Evolutionary conservation across 1,140 invertebrate species (phyloP), one percentile per base, ranked within the genome.

Genomic region (Bombus superbus): DNA sequence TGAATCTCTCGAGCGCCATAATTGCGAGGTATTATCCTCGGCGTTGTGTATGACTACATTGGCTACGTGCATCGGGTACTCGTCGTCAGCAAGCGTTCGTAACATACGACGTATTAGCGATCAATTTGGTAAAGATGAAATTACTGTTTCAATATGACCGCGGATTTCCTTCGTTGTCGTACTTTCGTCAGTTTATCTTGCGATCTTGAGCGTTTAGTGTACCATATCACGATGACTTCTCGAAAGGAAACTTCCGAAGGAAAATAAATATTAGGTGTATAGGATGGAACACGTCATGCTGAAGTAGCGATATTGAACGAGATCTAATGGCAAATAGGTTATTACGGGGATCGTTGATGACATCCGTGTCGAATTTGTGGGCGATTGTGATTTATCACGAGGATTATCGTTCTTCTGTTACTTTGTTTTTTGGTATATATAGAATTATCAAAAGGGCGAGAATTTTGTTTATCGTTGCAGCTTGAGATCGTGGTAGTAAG

Each of bases 1-100:
- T 72, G 83, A 85, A 85, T 79, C 68, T 72, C 53, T 53, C n/a
- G 32, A 57, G 22, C 53, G 47, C 13, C 15, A 68, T 71, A 80
- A 85, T 81, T 62, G 40, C 15, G 57, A 76, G 73, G 35, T 44
- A 62, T 25, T 28, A 73, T 38, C 25, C 18, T n/a, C 11, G n/a
- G 1, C 32, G 25, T 62, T 47, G n/a, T 22, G 40, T 42, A 64
- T 15, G 59, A 38, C 32, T 57, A 53, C 2, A 47, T 53, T 53
- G 47, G 47, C 18, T 53, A 53, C 6, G 18, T 53, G 47, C 18
- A 53, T 53, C 8, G 22, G 47, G 47, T 8, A 22, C 47, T 53
- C 2, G 44, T 28, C 10, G 3, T 62, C n/a, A 11, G 18, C 32
- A 53, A 53, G 1, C 47, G 22, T 18, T 22, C 47, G 18, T 53